These are phyloP conservation scores for Phalacrocorax brasilianus DNA, from an alignment of 2,113 vertebrate genomes.

Conservation along the genomic window DNA sequence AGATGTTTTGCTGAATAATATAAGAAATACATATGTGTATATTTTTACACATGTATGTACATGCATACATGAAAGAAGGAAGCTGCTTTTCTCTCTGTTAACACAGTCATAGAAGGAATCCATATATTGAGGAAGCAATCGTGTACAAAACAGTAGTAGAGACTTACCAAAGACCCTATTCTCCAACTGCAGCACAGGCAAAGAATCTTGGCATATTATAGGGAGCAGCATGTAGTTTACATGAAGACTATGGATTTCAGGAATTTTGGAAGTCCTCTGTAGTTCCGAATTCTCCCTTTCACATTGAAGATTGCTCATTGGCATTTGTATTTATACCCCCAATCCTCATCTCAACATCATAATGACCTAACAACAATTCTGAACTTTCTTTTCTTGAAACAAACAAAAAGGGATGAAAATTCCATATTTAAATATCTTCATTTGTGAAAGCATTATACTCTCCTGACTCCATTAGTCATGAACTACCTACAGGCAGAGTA, in stretches of 20 bases:
- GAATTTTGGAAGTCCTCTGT: not conserved
- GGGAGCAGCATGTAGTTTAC: not conserved
- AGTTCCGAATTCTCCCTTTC: not conserved
- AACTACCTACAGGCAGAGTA: not conserved
- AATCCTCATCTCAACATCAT: not conserved
- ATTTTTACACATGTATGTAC: not conserved
- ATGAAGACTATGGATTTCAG: not conserved
- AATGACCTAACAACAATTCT: not conserved
- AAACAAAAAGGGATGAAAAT: not conserved
- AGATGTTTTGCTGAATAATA: not conserved
- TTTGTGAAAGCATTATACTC: not conserved
- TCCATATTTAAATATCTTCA: not conserved
- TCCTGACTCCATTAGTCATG: not conserved
- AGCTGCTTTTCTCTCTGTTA: not conserved
- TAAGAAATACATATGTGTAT: not conserved
- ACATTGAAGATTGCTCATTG: not conserved
- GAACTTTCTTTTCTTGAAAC: not conserved
- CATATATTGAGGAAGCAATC: not conserved
- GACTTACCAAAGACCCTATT: not conserved
- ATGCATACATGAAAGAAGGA: not conserved
- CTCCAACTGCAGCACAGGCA: not conserved
- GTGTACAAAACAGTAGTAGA: not conserved
- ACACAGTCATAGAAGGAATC: not conserved
- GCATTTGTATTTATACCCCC: not conserved
- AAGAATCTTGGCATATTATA: not conserved